These are phyloP conservation scores for Mylabris sibirica DNA, from an alignment of 2,888 invertebrate genomes.

Conservation along the genomic window DNA sequence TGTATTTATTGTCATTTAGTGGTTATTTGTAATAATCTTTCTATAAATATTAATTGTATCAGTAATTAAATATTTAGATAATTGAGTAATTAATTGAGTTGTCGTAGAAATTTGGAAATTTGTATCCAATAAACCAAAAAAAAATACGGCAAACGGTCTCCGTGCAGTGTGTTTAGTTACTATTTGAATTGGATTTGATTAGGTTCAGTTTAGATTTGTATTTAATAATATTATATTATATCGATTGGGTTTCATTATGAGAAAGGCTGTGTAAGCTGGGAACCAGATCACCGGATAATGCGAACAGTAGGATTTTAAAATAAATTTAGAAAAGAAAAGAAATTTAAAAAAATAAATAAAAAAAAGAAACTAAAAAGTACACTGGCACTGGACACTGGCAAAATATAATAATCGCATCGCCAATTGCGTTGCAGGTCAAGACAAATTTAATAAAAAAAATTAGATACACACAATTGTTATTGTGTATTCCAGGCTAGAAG, in stretches of 20 bases:
- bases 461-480: constrained; percentile 57
- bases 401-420: constrained; percentile 41
- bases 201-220: constrained; percentile 52
- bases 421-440: constrained; percentile 35
- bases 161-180: constrained; percentile 48
- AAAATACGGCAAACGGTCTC: constrained; percentile 41
- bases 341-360: constrained; percentile 14
- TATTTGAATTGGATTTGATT: constrained; percentile 45
- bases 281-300: constrained; percentile 58
- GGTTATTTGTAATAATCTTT: constrained; percentile 58
- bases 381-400: constrained; percentile 61
- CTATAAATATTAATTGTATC: constrained; percentile 60
- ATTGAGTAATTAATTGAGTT: constrained; percentile 58
- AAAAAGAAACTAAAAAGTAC: constrained; percentile 42
- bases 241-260: constrained; percentile 54
- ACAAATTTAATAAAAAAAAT: constrained; percentile 34
- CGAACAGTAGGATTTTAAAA: constrained; percentile 43
- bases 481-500: constrained; percentile 62
- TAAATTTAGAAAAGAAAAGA: constrained; percentile 11
- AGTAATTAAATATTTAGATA: constrained; percentile 54
- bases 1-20: constrained; percentile 61
- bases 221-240: constrained; percentile 24
- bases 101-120: constrained; percentile 55
- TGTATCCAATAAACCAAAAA: constrained; percentile 24
- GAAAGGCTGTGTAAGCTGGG: constrained; percentile 57